Base-by-base conservation (phyloP, 2,888 invertebrate species). In the Tanytarsus gracilentus region DNA sequence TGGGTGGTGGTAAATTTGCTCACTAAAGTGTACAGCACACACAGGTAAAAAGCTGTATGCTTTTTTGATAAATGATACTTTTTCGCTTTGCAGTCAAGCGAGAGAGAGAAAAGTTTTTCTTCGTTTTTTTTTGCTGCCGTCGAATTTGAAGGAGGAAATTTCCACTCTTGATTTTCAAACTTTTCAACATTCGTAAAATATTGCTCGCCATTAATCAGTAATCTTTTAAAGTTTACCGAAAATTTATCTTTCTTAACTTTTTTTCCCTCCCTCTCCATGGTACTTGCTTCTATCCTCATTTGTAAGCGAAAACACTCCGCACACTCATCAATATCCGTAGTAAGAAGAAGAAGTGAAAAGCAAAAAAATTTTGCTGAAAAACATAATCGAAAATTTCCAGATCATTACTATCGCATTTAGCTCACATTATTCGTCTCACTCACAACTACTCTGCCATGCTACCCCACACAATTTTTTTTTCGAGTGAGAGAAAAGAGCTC, bases 351-450 rank as follows among this genome's bases (percentile, higher is more conserved):
- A 18, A 11, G 44, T 23, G 44, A 18, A 44, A 44, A 23, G 23
- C 11, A 18, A 23, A 39, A 39, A 18, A 39, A 36, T 18, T 23
- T 23, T 18, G 23, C 23, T 23, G 21, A 44, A 23, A 9, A 44
- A 44, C 44, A 18, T 44, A 44, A 44, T 44, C 44, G 44, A 44
- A 44, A n/a, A 44, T 44, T 44, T 44, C 44, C 44, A 44, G 44
- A 44, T 44, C 44, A 44, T 44, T 44, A 44, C 44, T 44, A 44
- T 44, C 44, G 44, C 44, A 44, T 44, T 44, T 44, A 44, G 44
- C 44, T 44, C 44, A 44, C 44, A 44, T 44, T 44, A 44, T 44
- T 44, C 21, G 9, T 44, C 44, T 44, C 44, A 33, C 44, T 44
- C 44, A 44, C 44, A 23, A 44, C 23, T 44, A 18, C 44, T 44